Evolutionary conservation across 2,888 invertebrate genomes (phyloP), one percentile per base, ranked within the genome.

Genomic region (Drosophila siamana): DNA sequence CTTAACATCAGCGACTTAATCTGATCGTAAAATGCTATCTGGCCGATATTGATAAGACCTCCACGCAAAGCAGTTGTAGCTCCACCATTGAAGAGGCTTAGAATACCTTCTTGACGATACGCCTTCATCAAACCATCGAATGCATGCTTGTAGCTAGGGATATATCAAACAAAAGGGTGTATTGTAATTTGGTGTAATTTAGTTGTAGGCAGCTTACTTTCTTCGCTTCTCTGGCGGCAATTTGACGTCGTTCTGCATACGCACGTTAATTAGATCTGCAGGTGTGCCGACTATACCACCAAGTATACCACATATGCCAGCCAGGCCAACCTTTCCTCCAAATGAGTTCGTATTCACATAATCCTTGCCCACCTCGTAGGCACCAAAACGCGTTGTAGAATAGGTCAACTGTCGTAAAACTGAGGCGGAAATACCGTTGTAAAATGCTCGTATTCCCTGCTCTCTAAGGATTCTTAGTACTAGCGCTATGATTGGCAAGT

Each of bases 171-270:
- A 7, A 0, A 2, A 13, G 11, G 8, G 11, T 50, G n/a, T 43
- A 43, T 24, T 19, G 19, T 5, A 43, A n/a, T 1, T n/a, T 22
- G 22, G 6, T 15, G 6, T 15, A 9, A 13, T 8, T 46, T 6
- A 13, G 0, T 8, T 11, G 13, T 9, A 11, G 13, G 13, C 4
- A 8, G 30, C 95, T 94, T 93, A 98, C 98, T 98, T 98, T 93
- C 98, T 94, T 90, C 98, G 94, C 80, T 95, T 94, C 26, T 97
- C 96, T 56, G 93, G 90, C 9, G 97, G 95, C 51, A 99, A 92
- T 93, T 99, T 99, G 22, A 98, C 95, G 93, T 99, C 99, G 93
- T 99, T 99, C 92, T 99, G 99, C 99, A 99, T 99, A 85, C 99
- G 94, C 6, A 99, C 99, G 93, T 99, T 99, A 55, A 99, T 96